These are phyloP conservation scores for Peromyscus melanophrys DNA, from an alignment of 2,797 vertebrate species.

Conservation along the genomic window DNA sequence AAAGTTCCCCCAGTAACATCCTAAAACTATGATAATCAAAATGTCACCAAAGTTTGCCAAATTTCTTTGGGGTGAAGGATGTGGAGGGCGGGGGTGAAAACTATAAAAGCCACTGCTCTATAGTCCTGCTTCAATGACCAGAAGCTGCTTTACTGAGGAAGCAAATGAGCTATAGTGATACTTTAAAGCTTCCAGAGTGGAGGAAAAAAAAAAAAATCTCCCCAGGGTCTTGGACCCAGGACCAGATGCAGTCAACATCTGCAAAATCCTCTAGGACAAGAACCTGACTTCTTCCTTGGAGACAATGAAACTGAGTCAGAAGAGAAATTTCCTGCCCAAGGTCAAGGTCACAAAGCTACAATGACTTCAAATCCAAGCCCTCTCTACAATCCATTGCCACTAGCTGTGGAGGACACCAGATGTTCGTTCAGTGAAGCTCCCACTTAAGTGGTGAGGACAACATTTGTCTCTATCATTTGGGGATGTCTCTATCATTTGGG, in stretches of 20 bases:
- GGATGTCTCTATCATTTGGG: not conserved
- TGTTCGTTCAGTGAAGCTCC: not conserved
- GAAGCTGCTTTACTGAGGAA: not conserved
- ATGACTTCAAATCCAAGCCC: conserved; percentile 30
- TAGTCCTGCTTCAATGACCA: not conserved
- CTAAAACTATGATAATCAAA: conserved; percentile 13
- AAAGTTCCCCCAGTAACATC: not conserved
- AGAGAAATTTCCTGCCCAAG: conserved; percentile 21
- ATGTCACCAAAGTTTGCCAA: not conserved
- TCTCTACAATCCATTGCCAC: not conserved
- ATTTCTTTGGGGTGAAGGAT: not conserved
- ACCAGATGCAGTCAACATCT: conserved; percentile 17
- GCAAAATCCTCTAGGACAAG: not conserved
- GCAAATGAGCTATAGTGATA: not conserved
- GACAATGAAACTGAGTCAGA: conserved; percentile 34
- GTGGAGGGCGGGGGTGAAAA: no score
- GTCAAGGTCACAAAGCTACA: conserved; percentile 19
- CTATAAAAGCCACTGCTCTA: conserved; percentile 5
- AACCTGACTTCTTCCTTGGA: conserved; percentile 41
- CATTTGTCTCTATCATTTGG: not conserved
- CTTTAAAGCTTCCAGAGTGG: not conserved
- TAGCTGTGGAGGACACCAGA: not conserved
- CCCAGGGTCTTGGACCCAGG: not conserved
- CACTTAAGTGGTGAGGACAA: not conserved
- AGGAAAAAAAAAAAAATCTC: not conserved